Evolutionary conservation across 1,140 invertebrate genomes (phyloP), one percentile per base, ranked within the genome.

Genomic region (Brachionus calyciflorus): DNA sequence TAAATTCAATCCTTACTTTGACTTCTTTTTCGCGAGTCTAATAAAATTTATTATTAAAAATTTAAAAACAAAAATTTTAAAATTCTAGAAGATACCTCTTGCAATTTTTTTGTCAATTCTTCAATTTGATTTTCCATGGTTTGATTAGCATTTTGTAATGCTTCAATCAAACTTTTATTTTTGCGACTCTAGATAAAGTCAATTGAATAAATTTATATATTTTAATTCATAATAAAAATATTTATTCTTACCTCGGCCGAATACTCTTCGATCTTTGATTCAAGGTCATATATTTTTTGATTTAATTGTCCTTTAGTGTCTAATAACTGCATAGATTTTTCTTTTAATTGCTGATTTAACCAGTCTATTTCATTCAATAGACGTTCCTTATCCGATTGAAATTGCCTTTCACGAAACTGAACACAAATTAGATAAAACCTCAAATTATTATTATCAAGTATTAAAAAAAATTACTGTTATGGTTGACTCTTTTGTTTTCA

Each of bases 1-100:
- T 88, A 80, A 91, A 93, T 41, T 90, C 90, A 79, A 92, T 89
- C 81, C 91, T 89, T 83, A 92, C 88, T 81, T 91, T 89, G 14
- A 88, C 86, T 82, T 92, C 89, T 48, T 88, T 86, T 78, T 91
- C 90, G 79, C 90, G 87, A 77, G 91, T 60, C 28, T 55, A 51
- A 51, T 9, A 24, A 4, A 51, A 10, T 21, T 21, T 2, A 51
- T 21, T 51, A n/a, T n/a, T 9, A 51, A 21, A 0, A 51, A 51
- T 55, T 33, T 12, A 30, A 28, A 5, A 12, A 28, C n/a, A n/a
- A 55, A 55, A 14, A 28, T n/a, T 28, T 28, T 3, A 55, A 3
- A n/a, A n/a, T n/a, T 49, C 24, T 5, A 19, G 6, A 30, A 55
- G 14, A 6, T n/a, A 55, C 90, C 24, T 90, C 88, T 78, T 89